These are phyloP conservation scores for Anoplophora glabripennis DNA, from an alignment of 1,140 invertebrate species.

Conservation along the genomic window DNA sequence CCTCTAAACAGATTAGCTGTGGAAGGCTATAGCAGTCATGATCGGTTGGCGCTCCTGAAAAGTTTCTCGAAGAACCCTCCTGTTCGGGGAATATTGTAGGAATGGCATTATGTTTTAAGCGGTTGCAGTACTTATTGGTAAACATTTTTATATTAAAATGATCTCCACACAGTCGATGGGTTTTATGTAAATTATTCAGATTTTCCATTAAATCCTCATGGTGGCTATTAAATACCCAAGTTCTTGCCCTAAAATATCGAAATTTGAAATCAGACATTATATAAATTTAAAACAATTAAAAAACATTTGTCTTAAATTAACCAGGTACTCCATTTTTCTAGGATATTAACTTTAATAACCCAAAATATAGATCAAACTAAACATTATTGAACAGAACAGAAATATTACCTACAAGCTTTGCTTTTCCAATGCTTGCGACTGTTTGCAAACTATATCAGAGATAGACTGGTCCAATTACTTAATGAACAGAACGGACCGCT, in stretches of 20 bases:
- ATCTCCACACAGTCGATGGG: not conserved
- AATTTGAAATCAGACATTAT: too few species aligned
- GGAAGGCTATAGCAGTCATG: not conserved
- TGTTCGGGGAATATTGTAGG: not conserved
- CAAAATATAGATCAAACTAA: too few species aligned
- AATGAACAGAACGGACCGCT: too few species aligned
- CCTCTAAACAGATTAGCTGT: not conserved
- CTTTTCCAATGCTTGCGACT: too few species aligned
- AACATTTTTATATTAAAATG: not conserved
- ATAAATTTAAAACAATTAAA: too few species aligned
- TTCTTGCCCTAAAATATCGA: constrained; percentile 2
- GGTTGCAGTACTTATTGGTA: not conserved
- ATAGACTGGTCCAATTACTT: too few species aligned
- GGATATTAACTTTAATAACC: too few species aligned
- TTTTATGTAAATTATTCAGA: not conserved
- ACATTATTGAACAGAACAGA: too few species aligned
- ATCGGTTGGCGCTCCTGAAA: not conserved
- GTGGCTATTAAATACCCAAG: not conserved
- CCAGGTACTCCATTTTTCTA: too few species aligned
- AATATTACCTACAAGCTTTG: too few species aligned
- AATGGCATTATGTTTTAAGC: not conserved
- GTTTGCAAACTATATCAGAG: too few species aligned
- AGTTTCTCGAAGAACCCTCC: not conserved
- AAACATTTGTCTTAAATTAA: too few species aligned
- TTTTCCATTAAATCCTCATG: not conserved